Conservation (phyloP, 2,888 invertebrate species). For the Notodonta ziczac region DNA sequence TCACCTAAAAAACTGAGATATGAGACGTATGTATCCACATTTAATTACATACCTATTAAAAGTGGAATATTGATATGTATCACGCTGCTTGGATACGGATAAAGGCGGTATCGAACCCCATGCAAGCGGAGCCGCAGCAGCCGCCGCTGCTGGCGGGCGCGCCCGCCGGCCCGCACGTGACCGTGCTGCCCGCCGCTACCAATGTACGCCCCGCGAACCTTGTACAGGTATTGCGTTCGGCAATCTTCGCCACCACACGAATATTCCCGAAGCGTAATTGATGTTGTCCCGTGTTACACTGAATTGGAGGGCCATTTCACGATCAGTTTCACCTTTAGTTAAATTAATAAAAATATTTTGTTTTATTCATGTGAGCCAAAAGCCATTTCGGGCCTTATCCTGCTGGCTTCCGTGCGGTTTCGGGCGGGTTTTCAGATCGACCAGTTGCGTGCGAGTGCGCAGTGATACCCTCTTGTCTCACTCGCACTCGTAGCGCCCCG, state of each 20-base stretch:
- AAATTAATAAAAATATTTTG: too few species aligned
- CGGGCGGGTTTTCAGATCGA: too few species aligned
- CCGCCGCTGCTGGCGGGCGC: conserved; percentile 89
- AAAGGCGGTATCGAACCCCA: conserved; percentile 78
- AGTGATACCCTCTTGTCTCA: too few species aligned
- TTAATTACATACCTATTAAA: too few species aligned
- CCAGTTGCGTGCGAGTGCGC: too few species aligned
- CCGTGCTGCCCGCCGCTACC: conserved; percentile 88
- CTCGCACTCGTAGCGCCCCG: too few species aligned
- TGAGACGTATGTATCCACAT: too few species aligned
- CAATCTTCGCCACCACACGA: conserved; percentile 45
- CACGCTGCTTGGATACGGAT: conserved; percentile 58
- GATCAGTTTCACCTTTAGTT: too few species aligned
- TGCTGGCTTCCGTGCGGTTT: too few species aligned
- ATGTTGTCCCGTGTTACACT: conserved; percentile 21
- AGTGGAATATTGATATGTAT: conserved; percentile 26
- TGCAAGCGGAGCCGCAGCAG: conserved; percentile 70
- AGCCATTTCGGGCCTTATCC: too few species aligned
- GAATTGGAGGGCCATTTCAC: not conserved
- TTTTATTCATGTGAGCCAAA: too few species aligned
- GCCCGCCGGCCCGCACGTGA: conserved; percentile 91
- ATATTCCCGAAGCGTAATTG: conserved; percentile 43
- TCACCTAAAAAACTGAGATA: too few species aligned
- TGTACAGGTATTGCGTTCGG: conserved; percentile 66
- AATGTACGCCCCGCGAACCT: conserved; percentile 73